These are phyloP conservation scores for Anisognathus igniventris DNA, from an alignment of 2,797 vertebrate genomes.

Conservation along the genomic window DNA sequence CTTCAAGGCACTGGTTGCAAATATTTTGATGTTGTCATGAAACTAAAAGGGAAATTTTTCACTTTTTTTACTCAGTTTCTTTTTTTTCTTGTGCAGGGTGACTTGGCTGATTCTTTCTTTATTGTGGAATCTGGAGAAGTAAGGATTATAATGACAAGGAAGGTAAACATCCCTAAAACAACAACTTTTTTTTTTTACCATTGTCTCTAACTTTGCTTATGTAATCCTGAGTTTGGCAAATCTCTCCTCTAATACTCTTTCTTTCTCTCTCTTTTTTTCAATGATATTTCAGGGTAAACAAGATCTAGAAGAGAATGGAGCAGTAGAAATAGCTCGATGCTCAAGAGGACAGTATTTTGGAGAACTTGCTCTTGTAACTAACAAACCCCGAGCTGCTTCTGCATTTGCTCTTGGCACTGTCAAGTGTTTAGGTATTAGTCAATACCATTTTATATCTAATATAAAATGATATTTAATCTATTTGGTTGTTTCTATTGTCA, in stretches of 20 bases:
- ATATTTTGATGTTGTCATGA: neutral
- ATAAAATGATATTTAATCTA: neutral
- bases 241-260: neutral
- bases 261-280: neutral
- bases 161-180: slow-evolving; percentile 76
- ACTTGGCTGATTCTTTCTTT: slow-evolving; percentile 95
- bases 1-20: neutral
- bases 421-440: slow-evolving; percentile 92
- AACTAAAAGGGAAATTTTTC: neutral
- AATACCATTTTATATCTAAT: neutral
- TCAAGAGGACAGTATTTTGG: slow-evolving; percentile 97
- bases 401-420: slow-evolving; percentile 94
- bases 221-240: neutral
- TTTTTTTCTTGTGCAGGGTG: slow-evolving; percentile 79
- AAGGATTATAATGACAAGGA: slow-evolving; percentile 95
- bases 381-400: slow-evolving; percentile 96
- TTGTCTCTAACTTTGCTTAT: neutral
- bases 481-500: neutral
- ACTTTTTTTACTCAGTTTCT: neutral
- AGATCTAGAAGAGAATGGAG: slow-evolving; percentile 82
- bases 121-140: slow-evolving; percentile 98
- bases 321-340: slow-evolving; percentile 91
- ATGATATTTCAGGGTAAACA: slow-evolving; percentile 69
- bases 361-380: slow-evolving; percentile 95
- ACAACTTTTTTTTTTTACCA: neutral